Percentiles rank a stretch among this genome's conserved stretches.
Conservation (phyloP, 2,113 vertebrate species). For the Mastomys coucha region DNA sequence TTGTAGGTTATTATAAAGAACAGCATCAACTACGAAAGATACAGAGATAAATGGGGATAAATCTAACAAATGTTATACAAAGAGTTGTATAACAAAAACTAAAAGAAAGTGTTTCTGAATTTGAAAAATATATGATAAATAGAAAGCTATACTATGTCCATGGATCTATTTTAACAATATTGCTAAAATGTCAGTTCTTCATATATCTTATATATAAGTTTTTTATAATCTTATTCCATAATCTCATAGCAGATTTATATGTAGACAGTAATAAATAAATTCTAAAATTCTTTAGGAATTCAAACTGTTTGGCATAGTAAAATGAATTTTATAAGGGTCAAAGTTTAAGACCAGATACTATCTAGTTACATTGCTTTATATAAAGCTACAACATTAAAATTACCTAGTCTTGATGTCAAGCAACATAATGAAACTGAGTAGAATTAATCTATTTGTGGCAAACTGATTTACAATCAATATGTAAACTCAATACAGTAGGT, state of each 20-base stretch:
- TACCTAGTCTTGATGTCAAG: not conserved
- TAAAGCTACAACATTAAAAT: not conserved
- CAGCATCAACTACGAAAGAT: not conserved
- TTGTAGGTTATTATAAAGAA: not conserved
- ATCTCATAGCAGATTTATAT: not conserved
- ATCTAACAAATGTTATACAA: not conserved
- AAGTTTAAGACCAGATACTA: not conserved
- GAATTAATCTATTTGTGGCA: not conserved
- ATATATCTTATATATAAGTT: not conserved
- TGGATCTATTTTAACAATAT: not conserved
- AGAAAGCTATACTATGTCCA: not conserved
- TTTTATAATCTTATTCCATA: not conserved
- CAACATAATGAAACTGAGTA: not conserved
- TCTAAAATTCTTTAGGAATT: not conserved
- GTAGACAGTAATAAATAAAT: not conserved
- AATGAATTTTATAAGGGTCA: not conserved
- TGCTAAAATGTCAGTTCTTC: not conserved
- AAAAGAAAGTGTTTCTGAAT: not conserved
- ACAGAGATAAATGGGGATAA: not conserved
- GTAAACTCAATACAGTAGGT: not conserved
- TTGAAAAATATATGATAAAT: not conserved
- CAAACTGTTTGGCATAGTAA: not conserved
- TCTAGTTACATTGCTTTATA: not conserved
- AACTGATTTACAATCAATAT: not conserved
- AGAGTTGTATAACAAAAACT: not conserved